Evolutionary conservation across 1,140 invertebrate genomes (phyloP), one percentile per base, ranked within the genome.

Genomic region (Megathymus violae): DNA sequence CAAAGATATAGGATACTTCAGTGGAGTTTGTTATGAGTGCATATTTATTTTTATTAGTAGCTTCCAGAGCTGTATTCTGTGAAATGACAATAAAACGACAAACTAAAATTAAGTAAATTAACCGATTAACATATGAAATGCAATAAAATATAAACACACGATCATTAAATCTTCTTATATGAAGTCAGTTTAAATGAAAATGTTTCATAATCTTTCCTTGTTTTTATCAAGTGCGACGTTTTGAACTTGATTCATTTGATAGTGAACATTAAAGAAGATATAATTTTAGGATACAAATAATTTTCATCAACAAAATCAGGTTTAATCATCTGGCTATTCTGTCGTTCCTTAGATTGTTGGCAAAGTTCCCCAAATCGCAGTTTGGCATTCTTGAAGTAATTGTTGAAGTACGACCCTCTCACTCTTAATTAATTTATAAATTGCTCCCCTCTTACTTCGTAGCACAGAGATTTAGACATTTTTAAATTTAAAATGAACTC

Each of bases 341-440:
- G 51, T 34, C 44, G 62, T 58, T 51, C 56, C 52, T 54, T 54
- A 69, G 68, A 51, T 67, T 63, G 62, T 81, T 88, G 84, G 84
- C 85, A 85, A 60, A 61, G 52, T 74, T 83, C 78, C 79, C 76
- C 40, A 64, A 84, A 76, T 81, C 59, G 75, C 60, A 76, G 73
- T 67, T 60, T 51, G 65, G 72, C 74, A 80, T 82, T 83, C 85
- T 86, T 81, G 80, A 71, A 83, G 74, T 83, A 80, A 84, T 85
- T 82, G 78, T 79, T 71, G 62, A 73, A 74, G 62, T 76, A 62
- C 67, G 61, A 68, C 68, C 62, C 71, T 80, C 72, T 76, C 71
- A 69, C 71, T 85, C 79, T 87, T 87, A 88, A 87, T 88, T 87
- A 88, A 87, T 88, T 87, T 84, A 83, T 83, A 81, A 88, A 86